Base-by-base conservation (phyloP, 2,888 invertebrate genomes). In the Rhingia campestris region DNA sequence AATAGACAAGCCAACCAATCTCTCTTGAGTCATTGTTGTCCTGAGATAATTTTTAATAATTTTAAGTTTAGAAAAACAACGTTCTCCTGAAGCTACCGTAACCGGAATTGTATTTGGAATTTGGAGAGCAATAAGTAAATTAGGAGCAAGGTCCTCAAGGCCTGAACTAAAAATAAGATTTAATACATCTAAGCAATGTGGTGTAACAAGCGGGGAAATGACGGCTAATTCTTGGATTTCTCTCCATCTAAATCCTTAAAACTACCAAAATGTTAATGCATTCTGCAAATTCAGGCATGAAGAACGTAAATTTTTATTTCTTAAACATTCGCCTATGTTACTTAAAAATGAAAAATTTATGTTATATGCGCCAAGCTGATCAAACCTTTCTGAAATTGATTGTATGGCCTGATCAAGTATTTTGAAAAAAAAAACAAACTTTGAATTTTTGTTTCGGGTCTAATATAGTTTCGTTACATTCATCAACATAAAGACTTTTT, bases 11-110 rank as follows among this genome's bases (percentile, higher is more conserved):
- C 33, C 75, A 33, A 37, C 56, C 37, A 51, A 75, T 58, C 43
- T 58, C 30, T 75, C 66, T 43, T 75, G 66, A 14, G 58, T 43
- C 30, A 22, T 59, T 2, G 66, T 75, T 7, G 47, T 51, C 58
- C 41, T 67, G 0, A 59, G 39, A 37, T 66, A 51, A 22, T 66
- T 67, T 66, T 75, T 64, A 32, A 51, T 66, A 39, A 35, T 56
- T 49, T 66, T 58, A 14, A 66, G 64, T 32, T 66, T 49, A 14
- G 41, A 74, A 64, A 75, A 66, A 39, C 56, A 12, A 56, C 43
- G 35, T 64, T 74, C 43, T 32, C 39, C 47, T 74, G 14, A 64
- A 64, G 70, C 59, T 51, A 59, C 59, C 39, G 39, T 56, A 0
- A 74, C 12, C 12, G 56, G 56, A 0, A 64, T 35, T 32, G 74